Base-by-base conservation (phyloP, 2,797 vertebrate genomes). In the Natrix natrix region DNA sequence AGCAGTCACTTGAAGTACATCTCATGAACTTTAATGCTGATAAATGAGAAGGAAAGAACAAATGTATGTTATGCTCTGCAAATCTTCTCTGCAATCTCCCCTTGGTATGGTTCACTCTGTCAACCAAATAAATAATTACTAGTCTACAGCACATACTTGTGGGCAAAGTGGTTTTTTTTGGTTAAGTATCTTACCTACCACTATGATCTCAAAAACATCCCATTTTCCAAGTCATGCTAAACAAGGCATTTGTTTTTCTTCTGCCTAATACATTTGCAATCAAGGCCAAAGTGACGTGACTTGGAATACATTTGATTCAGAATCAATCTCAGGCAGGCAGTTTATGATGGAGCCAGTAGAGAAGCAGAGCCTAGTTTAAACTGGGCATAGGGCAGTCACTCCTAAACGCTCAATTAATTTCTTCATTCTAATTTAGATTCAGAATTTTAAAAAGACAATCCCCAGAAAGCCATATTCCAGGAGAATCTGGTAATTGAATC, bases 221-320 rank as follows among this genome's bases (percentile, higher is more conserved):
- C 96, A 89, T 95, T 95, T 96, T 96, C 74, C 37, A 94, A 83
- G 57, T 91, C 8, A 94, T 96, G 92, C 8, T 86, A 96, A 97
- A 89, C 89, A 92, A 5, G 3, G 5, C 94, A 91, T 94, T 95
- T 83, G 94, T 93, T 94, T 83, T 78, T 95, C 91, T 96, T 96
- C 90, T 89, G 90, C 17, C 11, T 94, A 96, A 95, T 96, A 91
- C 91, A 95, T 95, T 95, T 97, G 93, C 95, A 96, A 96, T 87
- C 78, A 95, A 93, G 91, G 66, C 95, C 92, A 97, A 87, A 66
- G 86, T 95, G 88, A 93, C 66, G 28, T 86, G 92, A 95, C 93
- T 87, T 89, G 95, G 87, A 74, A 74, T 20, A 74, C 0, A 96
- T 91, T 96, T 96, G 93, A 95, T 97, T 96, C 94, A 94, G 95